phyloP scores from a whole-genome alignment of 2,888 invertebrate species.

The Hyposoter didymator region DNA sequence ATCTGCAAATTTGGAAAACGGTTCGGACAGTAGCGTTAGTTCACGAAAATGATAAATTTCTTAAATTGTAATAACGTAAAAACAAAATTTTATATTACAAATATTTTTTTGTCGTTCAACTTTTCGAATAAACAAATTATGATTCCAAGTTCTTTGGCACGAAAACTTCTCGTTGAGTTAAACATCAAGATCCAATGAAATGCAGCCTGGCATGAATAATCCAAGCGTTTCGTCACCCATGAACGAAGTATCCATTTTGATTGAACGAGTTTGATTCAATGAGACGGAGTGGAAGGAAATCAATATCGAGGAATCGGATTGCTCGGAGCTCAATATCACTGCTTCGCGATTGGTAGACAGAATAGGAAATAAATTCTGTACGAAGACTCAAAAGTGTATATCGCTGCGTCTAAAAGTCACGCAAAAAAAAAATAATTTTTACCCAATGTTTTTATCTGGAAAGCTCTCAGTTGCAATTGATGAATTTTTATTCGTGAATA shows the following conservation, averaged over 20 bases:
- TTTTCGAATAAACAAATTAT: neutral
- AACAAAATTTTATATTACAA: neutral
- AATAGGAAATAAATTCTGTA: neutral
- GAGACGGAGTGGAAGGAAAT: neutral
- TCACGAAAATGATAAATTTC: neutral
- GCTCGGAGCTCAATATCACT: neutral
- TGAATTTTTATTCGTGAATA: too few species aligned
- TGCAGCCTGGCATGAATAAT: neutral
- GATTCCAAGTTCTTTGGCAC: neutral
- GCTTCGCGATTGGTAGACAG: neutral
- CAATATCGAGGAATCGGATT: slow-evolving; percentile 21
- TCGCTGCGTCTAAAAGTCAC: neutral
- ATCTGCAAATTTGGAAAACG: neutral
- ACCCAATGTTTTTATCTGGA: neutral
- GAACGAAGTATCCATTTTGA: slow-evolving; percentile 10
- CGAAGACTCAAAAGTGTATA: neutral
- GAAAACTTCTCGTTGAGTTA: neutral
- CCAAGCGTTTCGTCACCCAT: neutral
- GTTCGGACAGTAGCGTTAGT: too few species aligned
- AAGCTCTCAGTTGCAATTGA: too few species aligned
- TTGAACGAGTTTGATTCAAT: slow-evolving; percentile 3
- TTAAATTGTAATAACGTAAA: neutral
- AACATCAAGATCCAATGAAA: neutral
- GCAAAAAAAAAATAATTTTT: too few species aligned
- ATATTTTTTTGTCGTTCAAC: neutral